Percentiles rank a stretch among this genome's conserved stretches.
These are phyloP conservation scores for Petaurus breviceps DNA, from an alignment of 2,113 vertebrate genomes.

Conservation along the genomic window DNA sequence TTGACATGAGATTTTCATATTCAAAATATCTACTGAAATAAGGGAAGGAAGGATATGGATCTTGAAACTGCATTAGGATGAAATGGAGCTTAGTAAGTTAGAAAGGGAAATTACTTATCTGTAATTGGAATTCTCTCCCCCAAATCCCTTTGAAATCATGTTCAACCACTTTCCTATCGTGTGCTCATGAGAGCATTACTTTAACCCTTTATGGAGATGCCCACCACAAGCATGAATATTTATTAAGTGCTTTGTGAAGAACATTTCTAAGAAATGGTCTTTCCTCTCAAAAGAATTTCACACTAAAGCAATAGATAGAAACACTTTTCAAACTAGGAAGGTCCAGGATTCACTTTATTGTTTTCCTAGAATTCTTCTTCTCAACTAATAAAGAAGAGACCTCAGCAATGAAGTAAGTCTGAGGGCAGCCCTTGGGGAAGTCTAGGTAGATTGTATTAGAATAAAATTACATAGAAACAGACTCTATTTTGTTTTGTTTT, in stretches of 20 bases:
- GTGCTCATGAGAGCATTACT: conserved; percentile 44
- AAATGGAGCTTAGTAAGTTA: conserved; percentile 74
- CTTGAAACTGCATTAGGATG: conserved; percentile 73
- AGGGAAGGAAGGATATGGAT: conserved; percentile 74
- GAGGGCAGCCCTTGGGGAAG: background rate
- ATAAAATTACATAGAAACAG: background rate
- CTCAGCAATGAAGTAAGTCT: background rate
- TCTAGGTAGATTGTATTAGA: background rate
- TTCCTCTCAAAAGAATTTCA: conserved; percentile 35
- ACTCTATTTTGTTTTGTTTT: background rate
- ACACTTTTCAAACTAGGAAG: background rate
- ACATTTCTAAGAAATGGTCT: conserved; percentile 33
- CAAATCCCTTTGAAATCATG: conserved; percentile 78
- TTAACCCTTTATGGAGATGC: conserved; percentile 69
- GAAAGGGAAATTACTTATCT: conserved; percentile 75
- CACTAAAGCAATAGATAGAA: background rate
- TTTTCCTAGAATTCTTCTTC: conserved; percentile 3
- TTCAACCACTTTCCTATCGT: conserved; percentile 58
- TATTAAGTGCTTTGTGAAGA: conserved; percentile 44
- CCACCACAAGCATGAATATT: conserved; percentile 32
- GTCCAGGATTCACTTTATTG: background rate
- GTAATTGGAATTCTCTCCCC: conserved; percentile 72
- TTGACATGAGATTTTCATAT: conserved; percentile 84
- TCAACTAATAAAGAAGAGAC: background rate
- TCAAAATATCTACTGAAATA: conserved; percentile 81